Percentiles rank a stretch among this genome's conserved stretches.
Conservation (phyloP, 2,797 vertebrate species). For the Bradypus variegatus region DNA sequence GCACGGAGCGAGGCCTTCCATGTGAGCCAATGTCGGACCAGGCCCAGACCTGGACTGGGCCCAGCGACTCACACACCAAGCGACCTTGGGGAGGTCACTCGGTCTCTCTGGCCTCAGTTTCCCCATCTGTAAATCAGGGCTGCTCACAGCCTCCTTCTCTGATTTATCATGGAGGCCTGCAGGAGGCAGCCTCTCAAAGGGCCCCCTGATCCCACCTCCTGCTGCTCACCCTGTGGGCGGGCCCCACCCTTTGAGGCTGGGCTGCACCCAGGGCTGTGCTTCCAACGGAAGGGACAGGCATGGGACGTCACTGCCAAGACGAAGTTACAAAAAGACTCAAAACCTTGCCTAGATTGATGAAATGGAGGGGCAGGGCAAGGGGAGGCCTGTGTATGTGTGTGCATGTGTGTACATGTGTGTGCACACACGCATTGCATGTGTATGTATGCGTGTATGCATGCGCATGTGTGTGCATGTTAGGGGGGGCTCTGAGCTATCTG, state of each 20-base stretch:
- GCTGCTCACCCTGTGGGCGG: not conserved
- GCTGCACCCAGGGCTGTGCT: not conserved
- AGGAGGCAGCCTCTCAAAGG: not conserved
- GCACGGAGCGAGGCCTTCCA: accelerated
- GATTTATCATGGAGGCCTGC: too few species aligned
- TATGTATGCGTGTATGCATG: too few species aligned
- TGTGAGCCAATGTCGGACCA: not conserved
- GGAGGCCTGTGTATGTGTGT: too few species aligned
- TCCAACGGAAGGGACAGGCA: not conserved
- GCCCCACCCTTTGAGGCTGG: not conserved
- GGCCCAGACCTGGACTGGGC: not conserved
- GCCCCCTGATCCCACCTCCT: not conserved
- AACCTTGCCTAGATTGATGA: too few species aligned
- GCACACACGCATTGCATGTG: too few species aligned
- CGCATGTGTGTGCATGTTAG: not conserved
- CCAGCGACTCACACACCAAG: not conserved
- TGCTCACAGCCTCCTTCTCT: not conserved
- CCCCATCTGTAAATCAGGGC: not conserved
- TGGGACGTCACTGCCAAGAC: not conserved
- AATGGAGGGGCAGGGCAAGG: too few species aligned
- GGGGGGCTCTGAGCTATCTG: not conserved
- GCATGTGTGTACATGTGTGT: too few species aligned
- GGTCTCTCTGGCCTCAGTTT: not conserved
- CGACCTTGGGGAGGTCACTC: too few species aligned
- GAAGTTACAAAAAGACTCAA: not conserved